phyloP scores from a whole-genome alignment of 2,797 vertebrate species.

The Coilia nasus region DNA sequence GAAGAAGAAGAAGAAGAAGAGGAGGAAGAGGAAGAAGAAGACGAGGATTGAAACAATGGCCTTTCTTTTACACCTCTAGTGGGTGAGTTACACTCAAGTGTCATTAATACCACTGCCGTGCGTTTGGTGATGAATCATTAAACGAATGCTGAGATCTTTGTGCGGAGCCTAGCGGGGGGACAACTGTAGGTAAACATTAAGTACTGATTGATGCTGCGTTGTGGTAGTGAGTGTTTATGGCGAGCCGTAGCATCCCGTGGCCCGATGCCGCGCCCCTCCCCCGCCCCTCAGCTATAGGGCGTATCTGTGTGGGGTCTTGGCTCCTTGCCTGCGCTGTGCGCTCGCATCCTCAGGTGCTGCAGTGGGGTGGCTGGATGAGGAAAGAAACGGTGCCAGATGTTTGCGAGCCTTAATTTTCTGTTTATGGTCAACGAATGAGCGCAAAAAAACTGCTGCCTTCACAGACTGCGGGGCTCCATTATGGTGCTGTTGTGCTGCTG shows the following conservation, averaged over 20 bases:
- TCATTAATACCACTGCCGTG: conserved; percentile 58
- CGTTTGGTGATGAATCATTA: conserved; percentile 52
- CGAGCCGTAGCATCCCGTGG: background rate
- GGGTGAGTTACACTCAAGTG: conserved; percentile 55
- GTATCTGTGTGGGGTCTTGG: conserved; percentile 40
- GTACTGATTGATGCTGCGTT: background rate
- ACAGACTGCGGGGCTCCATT: conserved; percentile 72
- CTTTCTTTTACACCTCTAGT: conserved; percentile 50
- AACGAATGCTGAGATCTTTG: conserved; percentile 36
- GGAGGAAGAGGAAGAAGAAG: too few relatives aligned
- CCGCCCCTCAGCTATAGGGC: background rate
- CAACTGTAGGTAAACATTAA: conserved; percentile 40
- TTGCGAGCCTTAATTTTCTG: conserved; percentile 73
- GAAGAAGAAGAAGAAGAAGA: conserved; percentile 22
- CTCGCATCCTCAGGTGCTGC: background rate
- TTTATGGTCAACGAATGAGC: conserved; percentile 77
- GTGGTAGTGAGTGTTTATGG: background rate
- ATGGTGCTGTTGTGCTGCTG: conserved; percentile 64
- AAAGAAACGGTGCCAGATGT: conserved; percentile 46
- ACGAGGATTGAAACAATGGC: background rate
- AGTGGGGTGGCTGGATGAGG: conserved; percentile 39
- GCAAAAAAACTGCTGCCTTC: conserved; percentile 80
- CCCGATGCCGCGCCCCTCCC: conserved; percentile 4
- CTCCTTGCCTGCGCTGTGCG: background rate
- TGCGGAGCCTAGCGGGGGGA: conserved; percentile 43